phyloP scores from a whole-genome alignment of 2,113 vertebrate genomes.

The Poeciliopsis turrubarensis region DNA sequence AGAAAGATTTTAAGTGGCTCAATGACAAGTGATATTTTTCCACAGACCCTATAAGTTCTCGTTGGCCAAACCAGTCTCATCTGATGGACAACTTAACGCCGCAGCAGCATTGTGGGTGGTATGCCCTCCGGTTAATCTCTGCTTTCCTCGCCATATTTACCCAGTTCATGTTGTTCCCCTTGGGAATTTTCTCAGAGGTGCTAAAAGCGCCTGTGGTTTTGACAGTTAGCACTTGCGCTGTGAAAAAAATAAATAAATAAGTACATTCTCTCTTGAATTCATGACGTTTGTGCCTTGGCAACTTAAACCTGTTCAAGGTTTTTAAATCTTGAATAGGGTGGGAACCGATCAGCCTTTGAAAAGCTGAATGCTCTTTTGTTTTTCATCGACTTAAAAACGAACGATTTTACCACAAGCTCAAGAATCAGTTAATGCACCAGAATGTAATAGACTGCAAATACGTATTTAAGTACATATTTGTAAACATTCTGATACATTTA shows the following conservation, averaged over 20 bases:
- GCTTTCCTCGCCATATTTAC: conserved; percentile 34
- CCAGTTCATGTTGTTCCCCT: conserved; percentile 20
- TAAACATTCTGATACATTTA: background rate
- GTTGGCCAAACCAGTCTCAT: background rate
- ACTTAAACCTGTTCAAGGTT: background rate
- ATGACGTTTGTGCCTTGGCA: background rate
- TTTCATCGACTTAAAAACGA: background rate
- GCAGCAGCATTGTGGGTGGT: background rate
- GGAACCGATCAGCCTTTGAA: too few species aligned
- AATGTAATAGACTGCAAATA: background rate
- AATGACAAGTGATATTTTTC: background rate
- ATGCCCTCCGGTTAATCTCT: conserved; percentile 12
- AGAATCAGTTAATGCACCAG: background rate
- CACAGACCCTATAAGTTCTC: too few species aligned
- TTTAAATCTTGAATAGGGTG: conserved; percentile 4
- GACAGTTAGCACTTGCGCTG: conserved; percentile 16
- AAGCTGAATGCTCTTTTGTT: background rate
- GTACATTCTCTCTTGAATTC: conserved; percentile 16
- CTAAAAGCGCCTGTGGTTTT: conserved; percentile 65
- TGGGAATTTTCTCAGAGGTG: conserved; percentile 40
- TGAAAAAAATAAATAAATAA: background rate
- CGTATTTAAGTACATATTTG: background rate
- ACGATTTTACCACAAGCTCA: background rate
- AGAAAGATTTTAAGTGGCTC: background rate
- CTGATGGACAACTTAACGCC: background rate